Evolutionary conservation across 2,888 invertebrate genomes (phyloP), one percentile per base, ranked within the genome.

Genomic region (Icerya purchasi): DNA sequence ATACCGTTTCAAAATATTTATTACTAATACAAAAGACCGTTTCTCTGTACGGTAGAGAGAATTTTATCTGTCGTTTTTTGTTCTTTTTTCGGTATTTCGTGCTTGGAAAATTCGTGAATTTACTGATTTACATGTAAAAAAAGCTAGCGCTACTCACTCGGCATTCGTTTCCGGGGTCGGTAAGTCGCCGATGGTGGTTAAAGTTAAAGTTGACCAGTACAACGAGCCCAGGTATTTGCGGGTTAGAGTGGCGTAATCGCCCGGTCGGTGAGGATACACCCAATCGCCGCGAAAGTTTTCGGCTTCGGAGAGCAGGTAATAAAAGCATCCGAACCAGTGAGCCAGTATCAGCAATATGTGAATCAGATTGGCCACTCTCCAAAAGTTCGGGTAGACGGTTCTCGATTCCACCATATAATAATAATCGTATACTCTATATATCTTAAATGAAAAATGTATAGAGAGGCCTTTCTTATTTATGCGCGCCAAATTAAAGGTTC

Each of bases 261-360:
- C 89, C 50, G 85, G 84, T 66, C 87, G 77, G 71, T 86, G 84
- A 1, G 88, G 88, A 72, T 89, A 89, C 3, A 86, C 87, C 89
- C 89, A 89, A 70, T 87, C 88, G 53, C 88, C 88, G 80, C 86
- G 74, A 57, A 68, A 66, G 22, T 58, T 85, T 72, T 91, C 90
- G 61, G 86, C 85, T 70, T 93, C 90, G 3, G 92, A 92, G 60
- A 94, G 79, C 68, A 94, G 75, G 75, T 86, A 94, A 77, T 94
- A 94, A 77, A 94, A 94, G 73, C 93, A 94, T 60, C 94, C 94
- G 72, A 94, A 94, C 94, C 94, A 94, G 72, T 94, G 94, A 57
- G 93, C 92, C 68, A 93, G 77, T 69, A 94, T 87, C 67, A 94
- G 81, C 65, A 94, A 79, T 68, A 94, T 92, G 72, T 94, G 94